Evolutionary conservation across 2,113 vertebrate species (phyloP).

Genomic region (Muntiacus reevesi): DNA sequence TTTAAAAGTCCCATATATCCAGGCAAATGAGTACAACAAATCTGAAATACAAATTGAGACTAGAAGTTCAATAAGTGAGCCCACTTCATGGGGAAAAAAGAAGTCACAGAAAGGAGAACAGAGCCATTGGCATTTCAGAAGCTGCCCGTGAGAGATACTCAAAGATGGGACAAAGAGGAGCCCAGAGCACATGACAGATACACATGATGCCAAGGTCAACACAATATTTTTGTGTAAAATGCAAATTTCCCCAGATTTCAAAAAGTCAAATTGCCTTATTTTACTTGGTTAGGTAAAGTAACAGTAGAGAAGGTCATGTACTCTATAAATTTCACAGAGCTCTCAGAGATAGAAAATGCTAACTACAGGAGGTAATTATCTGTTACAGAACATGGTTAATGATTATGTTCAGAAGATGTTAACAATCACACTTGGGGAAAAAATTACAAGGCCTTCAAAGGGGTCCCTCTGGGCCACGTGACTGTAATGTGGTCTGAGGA

Average conservation of each 20-base stretch:
- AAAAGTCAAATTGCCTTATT: background rate
- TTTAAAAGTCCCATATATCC: background rate
- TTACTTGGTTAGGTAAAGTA: constrained; percentile 1
- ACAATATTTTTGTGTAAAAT: background rate
- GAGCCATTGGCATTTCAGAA: background rate
- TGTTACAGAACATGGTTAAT: constrained; percentile 71
- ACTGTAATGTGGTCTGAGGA: constrained; percentile 66
- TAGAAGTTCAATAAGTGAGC: background rate
- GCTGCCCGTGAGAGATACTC: background rate
- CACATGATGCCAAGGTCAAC: background rate
- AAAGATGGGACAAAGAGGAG: background rate
- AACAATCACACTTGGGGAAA: constrained; percentile 76
- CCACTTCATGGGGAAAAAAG: background rate
- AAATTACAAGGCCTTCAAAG: constrained; percentile 76
- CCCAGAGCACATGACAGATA: fast-evolving
- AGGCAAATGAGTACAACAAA: background rate
- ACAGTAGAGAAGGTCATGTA: background rate
- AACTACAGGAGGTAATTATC: constrained; percentile 70
- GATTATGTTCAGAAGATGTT: constrained; percentile 74
- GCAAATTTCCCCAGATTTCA: constrained; percentile 12
- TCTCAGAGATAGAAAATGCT: constrained; percentile 34
- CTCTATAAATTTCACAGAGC: background rate
- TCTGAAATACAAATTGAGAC: background rate
- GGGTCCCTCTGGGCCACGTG: constrained; percentile 69
- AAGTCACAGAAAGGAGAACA: background rate